Evolutionary conservation across 1,140 invertebrate species (phyloP).

Genomic region (Bombus balteatus): DNA sequence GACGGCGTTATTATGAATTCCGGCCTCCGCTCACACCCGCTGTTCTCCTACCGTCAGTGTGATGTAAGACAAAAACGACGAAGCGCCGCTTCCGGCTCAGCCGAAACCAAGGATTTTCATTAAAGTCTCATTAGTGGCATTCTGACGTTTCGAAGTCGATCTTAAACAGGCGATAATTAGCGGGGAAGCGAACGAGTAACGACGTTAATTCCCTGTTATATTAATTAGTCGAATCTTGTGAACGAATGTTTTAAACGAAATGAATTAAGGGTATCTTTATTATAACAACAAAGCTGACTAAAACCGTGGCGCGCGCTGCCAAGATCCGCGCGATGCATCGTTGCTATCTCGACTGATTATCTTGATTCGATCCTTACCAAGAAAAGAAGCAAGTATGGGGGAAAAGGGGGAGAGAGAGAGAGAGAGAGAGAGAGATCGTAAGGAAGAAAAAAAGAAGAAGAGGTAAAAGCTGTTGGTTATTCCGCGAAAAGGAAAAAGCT

Average conservation of each 20-base stretch:
- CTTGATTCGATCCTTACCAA: not conserved
- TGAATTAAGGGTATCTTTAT: constrained; percentile 9
- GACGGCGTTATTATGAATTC: constrained; percentile 47
- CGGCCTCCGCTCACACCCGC: not conserved
- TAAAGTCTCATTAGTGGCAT: constrained; percentile 41
- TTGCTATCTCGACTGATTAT: constrained; percentile 18
- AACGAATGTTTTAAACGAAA: constrained; percentile 20
- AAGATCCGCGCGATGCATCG: not conserved
- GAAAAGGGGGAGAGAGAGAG: too few relatives aligned
- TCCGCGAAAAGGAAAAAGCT: constrained; percentile 3
- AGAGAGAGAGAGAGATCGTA: too few relatives aligned
- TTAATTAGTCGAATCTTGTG: constrained; percentile 28
- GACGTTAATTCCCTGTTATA: constrained; percentile 23
- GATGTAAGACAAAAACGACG: constrained; percentile 61
- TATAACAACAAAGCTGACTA: constrained; percentile 10
- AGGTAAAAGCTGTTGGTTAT: not conserved
- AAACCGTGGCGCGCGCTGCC: not conserved
- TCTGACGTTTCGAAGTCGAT: not conserved
- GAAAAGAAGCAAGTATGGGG: not conserved
- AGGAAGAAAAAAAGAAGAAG: not conserved
- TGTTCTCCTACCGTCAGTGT: not conserved
- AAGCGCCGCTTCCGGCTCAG: constrained; percentile 65
- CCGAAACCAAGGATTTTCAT: constrained; percentile 49
- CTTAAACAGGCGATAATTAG: constrained; percentile 26
- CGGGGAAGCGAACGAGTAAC: constrained; percentile 2